Evolutionary conservation across 2,797 vertebrate species (phyloP), one percentile per base, ranked within the genome.

Genomic region (Holocentrus rufus): DNA sequence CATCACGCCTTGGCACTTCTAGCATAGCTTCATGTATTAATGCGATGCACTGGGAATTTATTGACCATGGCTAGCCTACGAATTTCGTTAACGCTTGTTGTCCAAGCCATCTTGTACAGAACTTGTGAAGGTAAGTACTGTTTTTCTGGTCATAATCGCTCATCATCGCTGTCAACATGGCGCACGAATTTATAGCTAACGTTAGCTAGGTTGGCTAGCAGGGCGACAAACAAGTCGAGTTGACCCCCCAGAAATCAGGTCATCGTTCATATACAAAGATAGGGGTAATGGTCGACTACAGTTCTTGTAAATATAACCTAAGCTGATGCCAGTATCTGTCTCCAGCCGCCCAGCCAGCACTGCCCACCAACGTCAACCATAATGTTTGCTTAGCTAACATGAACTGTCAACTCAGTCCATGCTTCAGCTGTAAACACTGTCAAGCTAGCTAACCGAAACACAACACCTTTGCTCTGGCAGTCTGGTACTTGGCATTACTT

Each of bases 61-160:
- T 84, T 77, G 89, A 92, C 70, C 82, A 94, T 94, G 94, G 91
- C 90, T 85, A 85, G 88, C 74, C 65, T 83, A 18, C 66, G 74
- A 74, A 77, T 90, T 4, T 57, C 80, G 71, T 70, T 91, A 11
- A 69, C 87, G 20, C 69, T 84, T 64, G 31, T 91, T 4, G 57
- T 84, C 14, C 83, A 91, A 7, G 34, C 67, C 10, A 83, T 86
- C 44, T 67, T 91, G 58, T 88, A 80, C 76, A 39, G 69, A 85
- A 60, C 17, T 65, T 81, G 87, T 44, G 61, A 89, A 20, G 92
- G 94, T 95, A 76, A 92, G 93, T 70, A 6, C 20, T 23, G 65
- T 79, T 69, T 22, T 85, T 62, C 80, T 66, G 52, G 20, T 65
- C 36, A 10, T 31, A 9, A 59, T 34, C 31, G 67, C 69, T 27